These are phyloP conservation scores for Phoeniculus purpureus DNA, from an alignment of 2,797 vertebrate species.

Conservation along the genomic window DNA sequence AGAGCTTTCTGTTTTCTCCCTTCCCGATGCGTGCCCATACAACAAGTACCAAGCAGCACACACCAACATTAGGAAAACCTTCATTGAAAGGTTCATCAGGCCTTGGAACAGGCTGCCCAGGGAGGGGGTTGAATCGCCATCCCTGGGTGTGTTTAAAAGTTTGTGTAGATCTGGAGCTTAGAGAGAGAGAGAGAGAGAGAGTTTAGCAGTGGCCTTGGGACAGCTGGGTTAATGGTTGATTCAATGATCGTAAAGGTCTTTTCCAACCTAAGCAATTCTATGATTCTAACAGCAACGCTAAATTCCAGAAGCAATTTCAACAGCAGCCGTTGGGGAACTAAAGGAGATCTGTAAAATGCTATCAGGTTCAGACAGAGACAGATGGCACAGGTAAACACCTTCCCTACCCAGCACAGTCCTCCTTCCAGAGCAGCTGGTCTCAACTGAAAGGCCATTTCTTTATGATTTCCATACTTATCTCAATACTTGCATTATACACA, in stretches of 20 bases:
- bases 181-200: too few species aligned
- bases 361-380: conserved; percentile 60
- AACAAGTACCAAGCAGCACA: not conserved
- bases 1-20: not conserved
- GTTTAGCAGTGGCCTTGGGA: too few species aligned
- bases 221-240: too few species aligned
- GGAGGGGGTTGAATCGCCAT: too few species aligned
- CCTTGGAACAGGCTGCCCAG: too few species aligned
- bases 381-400: conserved; percentile 72
- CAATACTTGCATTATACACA: conserved; percentile 39
- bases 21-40: not conserved
- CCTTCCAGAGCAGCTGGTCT: conserved; percentile 64
- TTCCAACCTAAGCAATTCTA: too few species aligned
- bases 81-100: too few species aligned
- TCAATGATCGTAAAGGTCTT: too few species aligned
- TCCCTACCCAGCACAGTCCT: conserved; percentile 53
- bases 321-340: conserved; percentile 52
- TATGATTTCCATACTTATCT: conserved; percentile 31
- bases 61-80: not conserved
- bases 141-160: too few species aligned
- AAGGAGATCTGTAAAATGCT: conserved; percentile 67
- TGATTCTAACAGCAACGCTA: not conserved
- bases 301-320: conserved; percentile 42
- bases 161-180: too few species aligned
- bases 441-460: conserved; percentile 32